A percentile compares a stretch with the other conserved stretches of the same genome.
Evolutionary conservation across 2,113 vertebrate genomes (phyloP).

Genomic region (Limanda limanda): DNA sequence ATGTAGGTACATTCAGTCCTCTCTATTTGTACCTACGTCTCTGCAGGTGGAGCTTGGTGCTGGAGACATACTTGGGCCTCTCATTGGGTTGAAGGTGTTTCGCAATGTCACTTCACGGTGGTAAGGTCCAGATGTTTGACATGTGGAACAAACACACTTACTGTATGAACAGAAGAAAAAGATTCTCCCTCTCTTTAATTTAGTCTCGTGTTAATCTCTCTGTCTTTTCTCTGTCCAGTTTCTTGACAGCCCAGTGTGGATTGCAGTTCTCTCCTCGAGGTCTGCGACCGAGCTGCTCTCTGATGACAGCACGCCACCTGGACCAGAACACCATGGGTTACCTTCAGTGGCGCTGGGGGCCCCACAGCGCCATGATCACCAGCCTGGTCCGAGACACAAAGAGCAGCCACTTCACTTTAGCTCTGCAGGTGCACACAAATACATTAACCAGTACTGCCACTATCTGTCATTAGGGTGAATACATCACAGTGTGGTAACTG

Average conservation of each 20-base stretch:
- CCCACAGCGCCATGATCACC: slow-evolving; percentile 96
- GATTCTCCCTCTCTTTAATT: neutral
- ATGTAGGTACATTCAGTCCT: neutral
- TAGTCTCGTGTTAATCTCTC: neutral
- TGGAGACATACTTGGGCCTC: slow-evolving; percentile 92
- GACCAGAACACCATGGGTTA: slow-evolving; percentile 98
- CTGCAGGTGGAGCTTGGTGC: slow-evolving; percentile 93
- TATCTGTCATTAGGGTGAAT: neutral
- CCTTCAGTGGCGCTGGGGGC: slow-evolving; percentile 95
- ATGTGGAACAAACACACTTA: neutral
- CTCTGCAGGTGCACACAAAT: slow-evolving; percentile 87
- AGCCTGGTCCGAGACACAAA: slow-evolving; percentile 95
- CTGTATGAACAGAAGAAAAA: neutral
- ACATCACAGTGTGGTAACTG: neutral
- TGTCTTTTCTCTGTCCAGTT: slow-evolving; percentile 78
- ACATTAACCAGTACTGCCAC: neutral
- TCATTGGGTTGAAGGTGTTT: slow-evolving; percentile 95
- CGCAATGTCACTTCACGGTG: slow-evolving; percentile 92
- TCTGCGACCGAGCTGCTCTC: slow-evolving; percentile 89
- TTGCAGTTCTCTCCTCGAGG: slow-evolving; percentile 94
- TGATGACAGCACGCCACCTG: slow-evolving; percentile 91
- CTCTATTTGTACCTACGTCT: slow-evolving; percentile 24
- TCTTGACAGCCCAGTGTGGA: slow-evolving; percentile 92
- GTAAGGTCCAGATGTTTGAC: slow-evolving; percentile 76
- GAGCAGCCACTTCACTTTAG: slow-evolving; percentile 92